These are phyloP conservation scores for Chaetura pelagica DNA, from an alignment of 2,113 vertebrate species.

Conservation along the genomic window DNA sequence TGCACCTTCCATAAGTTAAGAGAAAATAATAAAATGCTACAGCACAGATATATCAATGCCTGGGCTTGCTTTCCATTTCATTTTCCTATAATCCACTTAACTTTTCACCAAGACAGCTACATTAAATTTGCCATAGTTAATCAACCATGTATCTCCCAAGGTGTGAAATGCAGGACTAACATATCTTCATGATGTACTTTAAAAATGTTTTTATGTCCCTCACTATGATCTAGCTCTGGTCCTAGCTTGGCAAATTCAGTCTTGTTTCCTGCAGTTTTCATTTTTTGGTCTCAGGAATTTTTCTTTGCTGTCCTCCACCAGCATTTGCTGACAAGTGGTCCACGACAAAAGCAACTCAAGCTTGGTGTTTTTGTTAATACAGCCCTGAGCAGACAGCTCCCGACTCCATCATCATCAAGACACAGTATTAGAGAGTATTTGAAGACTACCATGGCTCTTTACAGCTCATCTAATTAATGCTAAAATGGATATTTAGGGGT, in stretches of 20 bases:
- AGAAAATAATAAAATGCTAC: neutral
- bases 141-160: neutral
- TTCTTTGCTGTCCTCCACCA: neutral
- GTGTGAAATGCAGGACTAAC: neutral
- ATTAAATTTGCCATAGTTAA: neutral
- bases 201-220: neutral
- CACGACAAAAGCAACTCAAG: neutral
- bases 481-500: neutral
- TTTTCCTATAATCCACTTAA: neutral
- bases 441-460: neutral
- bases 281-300: neutral
- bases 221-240: neutral
- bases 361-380: neutral
- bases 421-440: neutral
- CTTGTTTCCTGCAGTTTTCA: neutral
- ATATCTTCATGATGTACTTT: fast-evolving
- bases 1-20: neutral
- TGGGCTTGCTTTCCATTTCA: neutral
- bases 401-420: neutral
- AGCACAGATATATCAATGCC: neutral
- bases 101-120: neutral
- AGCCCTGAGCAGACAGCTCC: neutral
- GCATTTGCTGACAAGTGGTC: neutral
- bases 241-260: neutral
- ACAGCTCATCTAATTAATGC: neutral